Base-by-base conservation (phyloP, 53 echinoderm and acorn worm genomes). In the Crossaster papposus region DNA sequence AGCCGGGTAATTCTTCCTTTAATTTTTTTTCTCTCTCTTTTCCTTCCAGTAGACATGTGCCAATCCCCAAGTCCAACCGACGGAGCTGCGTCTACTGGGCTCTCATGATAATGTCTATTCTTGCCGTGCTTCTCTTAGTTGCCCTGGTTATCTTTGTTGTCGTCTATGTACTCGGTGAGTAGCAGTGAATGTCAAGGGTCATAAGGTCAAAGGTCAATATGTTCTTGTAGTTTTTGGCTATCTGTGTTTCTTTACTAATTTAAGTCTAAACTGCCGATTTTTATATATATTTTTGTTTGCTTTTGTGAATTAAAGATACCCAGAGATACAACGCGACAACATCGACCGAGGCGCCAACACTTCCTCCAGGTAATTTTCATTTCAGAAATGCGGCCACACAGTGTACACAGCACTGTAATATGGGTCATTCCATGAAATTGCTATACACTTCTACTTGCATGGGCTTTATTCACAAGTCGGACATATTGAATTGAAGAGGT, bases 51-150 rank as follows among this genome's bases (percentile, higher is more conserved):
- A 65, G 30, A 51, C 70, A 65, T 15, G 51, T 84, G 30, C 84
- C 72, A 1, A 72, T 84, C 51, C 31, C 70, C 52, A 71, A 84
- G 54, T 53, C 84, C n/a, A 72, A 72, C 23, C 50, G 51, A 1
- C 38, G 13, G 8, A 84, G 51, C 5, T 30, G 6, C 51, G 22
- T 71, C 36, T 86, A 55, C 62, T 35, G 33, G 62, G 77, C 37
- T 36, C 62, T 86, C 31, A 30, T 62, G 2, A 24, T 86, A 1
- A 36, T 86, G 13, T 53, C 76, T 3, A 14, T 77, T 72, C 28
- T 86, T 77, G 86, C 86, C 77, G 15, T 86, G 62, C 75, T 86
- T 13, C 86, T 86, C 62, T 35, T 86, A 0, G n/a, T 24, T 18
- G 77, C 86, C 10, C 77, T 86, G 29, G 62, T 15, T 13, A 54